phyloP scores from a whole-genome alignment of 2,113 vertebrate species.

The Brachyhypopomus occidentalis region DNA sequence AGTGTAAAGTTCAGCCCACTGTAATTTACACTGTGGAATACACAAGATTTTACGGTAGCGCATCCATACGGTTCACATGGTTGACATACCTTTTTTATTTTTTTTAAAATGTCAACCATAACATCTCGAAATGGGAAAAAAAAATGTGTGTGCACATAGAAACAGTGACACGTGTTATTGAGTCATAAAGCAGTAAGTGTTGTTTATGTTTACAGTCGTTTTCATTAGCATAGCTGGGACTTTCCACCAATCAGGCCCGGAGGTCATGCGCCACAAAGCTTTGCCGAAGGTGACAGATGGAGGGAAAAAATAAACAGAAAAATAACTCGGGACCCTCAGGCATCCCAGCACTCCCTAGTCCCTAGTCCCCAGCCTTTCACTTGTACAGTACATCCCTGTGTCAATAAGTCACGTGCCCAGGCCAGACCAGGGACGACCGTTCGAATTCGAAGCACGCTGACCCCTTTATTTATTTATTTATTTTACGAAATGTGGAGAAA shows the following conservation, averaged over 20 bases:
- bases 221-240: too few species aligned
- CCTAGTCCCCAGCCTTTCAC: conserved; percentile 56
- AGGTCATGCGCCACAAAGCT: too few species aligned
- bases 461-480: conserved; percentile 12
- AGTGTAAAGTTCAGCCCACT: too few species aligned
- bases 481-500: conserved; percentile 61
- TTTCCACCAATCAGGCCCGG: too few species aligned
- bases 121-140: too few species aligned
- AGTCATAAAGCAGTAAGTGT: too few species aligned
- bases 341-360: conserved; percentile 41
- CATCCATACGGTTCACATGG: too few species aligned
- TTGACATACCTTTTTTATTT: too few species aligned
- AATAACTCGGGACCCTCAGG: conserved; percentile 30
- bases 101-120: too few species aligned
- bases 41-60: too few species aligned
- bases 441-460: conserved; percentile 57
- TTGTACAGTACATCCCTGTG: conserved; percentile 64
- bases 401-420: conserved; percentile 59
- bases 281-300: too few species aligned
- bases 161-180: not conserved
- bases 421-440: conserved; percentile 21
- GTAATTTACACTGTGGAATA: too few species aligned
- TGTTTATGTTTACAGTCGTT: not conserved
- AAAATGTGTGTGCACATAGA: not conserved
- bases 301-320: conserved; percentile 46